These are phyloP conservation scores for Gymnosoma rotundatum DNA, from an alignment of 2,888 invertebrate genomes.

Conservation along the genomic window DNA sequence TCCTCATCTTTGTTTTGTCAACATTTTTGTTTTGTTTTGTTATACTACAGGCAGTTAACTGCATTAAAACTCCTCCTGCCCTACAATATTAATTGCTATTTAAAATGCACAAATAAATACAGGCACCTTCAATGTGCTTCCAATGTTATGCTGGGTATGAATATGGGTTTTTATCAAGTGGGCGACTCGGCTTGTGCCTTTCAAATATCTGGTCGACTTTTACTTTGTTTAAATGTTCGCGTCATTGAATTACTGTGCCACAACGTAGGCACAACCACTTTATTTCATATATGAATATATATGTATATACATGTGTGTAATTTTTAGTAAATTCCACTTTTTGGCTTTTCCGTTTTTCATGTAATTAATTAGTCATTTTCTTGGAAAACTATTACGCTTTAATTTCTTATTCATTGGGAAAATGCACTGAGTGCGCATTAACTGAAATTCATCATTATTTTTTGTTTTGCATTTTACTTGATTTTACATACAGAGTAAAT, in stretches of 20 bases:
- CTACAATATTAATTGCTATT: constrained; percentile 60
- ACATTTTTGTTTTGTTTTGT: constrained; percentile 63
- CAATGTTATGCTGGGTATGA: not conserved
- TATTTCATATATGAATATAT: not conserved
- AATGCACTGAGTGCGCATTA: not conserved
- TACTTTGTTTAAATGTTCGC: constrained; percentile 56
- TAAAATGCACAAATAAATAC: no score
- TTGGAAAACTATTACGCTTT: constrained; percentile 2
- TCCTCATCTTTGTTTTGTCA: constrained; percentile 19
- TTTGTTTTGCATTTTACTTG: no score
- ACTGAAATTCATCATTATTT: no score
- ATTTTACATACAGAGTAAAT: no score
- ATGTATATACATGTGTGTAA: not conserved
- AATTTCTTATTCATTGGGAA: not conserved
- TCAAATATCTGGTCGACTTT: constrained; percentile 6
- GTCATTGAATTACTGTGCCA: constrained; percentile 64
- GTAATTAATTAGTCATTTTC: not conserved
- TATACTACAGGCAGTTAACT: constrained; percentile 63
- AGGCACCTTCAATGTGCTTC: no score
- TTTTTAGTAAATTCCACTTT: not conserved
- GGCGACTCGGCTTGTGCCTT: not conserved
- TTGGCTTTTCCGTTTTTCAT: not conserved
- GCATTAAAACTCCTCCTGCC: constrained; percentile 57
- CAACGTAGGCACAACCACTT: constrained; percentile 19
- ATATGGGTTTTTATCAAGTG: not conserved